These are phyloP conservation scores for Arizona elegans DNA, from an alignment of 2,113 vertebrate species.

Conservation along the genomic window DNA sequence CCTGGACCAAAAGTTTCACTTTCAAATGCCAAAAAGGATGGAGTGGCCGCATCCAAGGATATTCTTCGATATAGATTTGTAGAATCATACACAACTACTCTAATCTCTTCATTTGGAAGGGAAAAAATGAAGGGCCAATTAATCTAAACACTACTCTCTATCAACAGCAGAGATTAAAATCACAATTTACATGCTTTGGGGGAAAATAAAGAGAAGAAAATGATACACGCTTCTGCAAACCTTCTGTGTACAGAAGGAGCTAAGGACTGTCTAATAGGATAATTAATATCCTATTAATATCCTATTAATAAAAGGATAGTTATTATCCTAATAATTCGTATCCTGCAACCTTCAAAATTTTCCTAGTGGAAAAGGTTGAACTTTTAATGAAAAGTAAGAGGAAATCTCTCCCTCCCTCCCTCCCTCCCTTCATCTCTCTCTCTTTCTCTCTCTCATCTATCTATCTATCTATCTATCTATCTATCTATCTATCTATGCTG, in stretches of 20 bases:
- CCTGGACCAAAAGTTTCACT: not conserved
- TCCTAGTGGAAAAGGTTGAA: not conserved
- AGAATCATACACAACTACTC: not conserved
- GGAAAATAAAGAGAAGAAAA: constrained; percentile 2
- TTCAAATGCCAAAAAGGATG: not conserved
- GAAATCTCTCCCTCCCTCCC: not conserved
- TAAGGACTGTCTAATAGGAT: not conserved
- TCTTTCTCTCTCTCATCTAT: too few species aligned
- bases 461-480: too few species aligned
- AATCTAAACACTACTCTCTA: not conserved
- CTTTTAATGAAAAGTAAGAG: not conserved
- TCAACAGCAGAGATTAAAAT: constrained; percentile 2
- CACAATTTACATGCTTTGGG: constrained; percentile 1
- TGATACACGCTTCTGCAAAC: not conserved
- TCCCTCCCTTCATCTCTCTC: too few species aligned
- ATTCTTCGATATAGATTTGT: not conserved
- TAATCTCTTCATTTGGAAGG: not conserved
- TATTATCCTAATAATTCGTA: not conserved
- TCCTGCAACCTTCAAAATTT: not conserved
- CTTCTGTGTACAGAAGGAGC: not conserved
- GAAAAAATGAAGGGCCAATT: not conserved
- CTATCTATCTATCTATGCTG: too few species aligned
- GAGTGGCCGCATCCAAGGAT: not conserved
- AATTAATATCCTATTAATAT: not conserved
- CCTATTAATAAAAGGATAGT: not conserved